These are phyloP conservation scores for Rhinopomastus cyanomelas DNA, from an alignment of 2,113 vertebrate genomes.

Conservation along the genomic window DNA sequence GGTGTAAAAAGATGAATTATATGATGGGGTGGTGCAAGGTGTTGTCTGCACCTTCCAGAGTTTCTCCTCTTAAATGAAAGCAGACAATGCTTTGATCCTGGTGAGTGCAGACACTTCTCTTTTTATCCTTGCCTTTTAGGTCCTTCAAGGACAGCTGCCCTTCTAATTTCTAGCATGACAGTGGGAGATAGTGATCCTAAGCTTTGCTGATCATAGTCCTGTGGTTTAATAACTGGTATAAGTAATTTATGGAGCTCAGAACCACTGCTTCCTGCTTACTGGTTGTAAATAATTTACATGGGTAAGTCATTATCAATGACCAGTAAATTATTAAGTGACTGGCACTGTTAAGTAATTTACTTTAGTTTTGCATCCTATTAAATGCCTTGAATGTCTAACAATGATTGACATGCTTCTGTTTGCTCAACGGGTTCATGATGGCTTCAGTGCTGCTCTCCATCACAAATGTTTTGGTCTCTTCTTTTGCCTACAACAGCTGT, in stretches of 20 bases:
- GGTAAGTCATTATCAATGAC: neutral
- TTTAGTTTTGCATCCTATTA: neutral
- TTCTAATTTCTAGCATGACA: neutral
- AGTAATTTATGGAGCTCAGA: neutral
- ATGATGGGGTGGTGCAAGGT: neutral
- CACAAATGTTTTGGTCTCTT: neutral
- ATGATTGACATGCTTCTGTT: neutral
- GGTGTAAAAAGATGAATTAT: neutral
- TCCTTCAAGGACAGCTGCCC: neutral
- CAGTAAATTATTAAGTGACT: neutral
- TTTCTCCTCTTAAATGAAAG: neutral
- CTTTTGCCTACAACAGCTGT: neutral
- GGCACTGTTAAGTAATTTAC: neutral
- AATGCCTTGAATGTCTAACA: neutral
- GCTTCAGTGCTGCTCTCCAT: neutral
- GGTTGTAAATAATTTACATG: neutral
- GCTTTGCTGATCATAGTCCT: neutral
- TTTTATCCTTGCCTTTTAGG: neutral
- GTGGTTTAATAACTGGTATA: neutral
- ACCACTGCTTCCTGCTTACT: neutral
- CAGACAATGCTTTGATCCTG: neutral
- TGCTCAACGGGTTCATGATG: neutral
- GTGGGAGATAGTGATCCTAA: neutral
- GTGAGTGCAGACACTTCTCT: neutral
- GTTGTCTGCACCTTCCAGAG: neutral